A percentile compares a stretch with the other conserved stretches of the same genome.
phyloP scores from a whole-genome alignment of 2,888 invertebrate species.

The Ectemnius continuus region DNA sequence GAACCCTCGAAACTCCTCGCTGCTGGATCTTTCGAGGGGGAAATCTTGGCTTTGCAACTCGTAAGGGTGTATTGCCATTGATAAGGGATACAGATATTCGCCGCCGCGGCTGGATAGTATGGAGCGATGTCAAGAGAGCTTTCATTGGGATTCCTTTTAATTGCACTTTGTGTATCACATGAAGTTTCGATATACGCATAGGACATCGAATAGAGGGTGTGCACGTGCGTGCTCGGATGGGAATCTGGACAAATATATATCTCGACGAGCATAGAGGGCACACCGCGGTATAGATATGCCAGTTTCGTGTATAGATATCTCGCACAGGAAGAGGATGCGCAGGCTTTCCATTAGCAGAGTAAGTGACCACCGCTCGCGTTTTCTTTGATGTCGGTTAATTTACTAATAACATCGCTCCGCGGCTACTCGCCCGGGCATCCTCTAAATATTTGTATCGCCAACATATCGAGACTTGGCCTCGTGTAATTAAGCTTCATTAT shows the following conservation, averaged over 20 bases:
- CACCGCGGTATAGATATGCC: constrained; percentile 7
- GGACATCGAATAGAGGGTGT: not conserved
- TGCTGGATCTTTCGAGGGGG: not conserved
- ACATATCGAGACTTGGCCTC: constrained; percentile 68
- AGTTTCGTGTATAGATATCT: constrained; percentile 40
- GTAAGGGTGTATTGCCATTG: too few species aligned
- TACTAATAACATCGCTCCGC: constrained; percentile 76
- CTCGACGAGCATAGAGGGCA: constrained; percentile 34
- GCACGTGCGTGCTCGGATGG: constrained; percentile 15
- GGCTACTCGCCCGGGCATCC: constrained; percentile 61
- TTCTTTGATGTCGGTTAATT: constrained; percentile 79
- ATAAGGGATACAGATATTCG: too few species aligned
- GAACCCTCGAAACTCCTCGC: constrained; percentile 1
- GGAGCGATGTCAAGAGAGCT: too few species aligned
- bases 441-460: constrained; percentile 77
- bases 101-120: too few species aligned
- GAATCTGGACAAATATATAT: constrained; percentile 43
- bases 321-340: constrained; percentile 51
- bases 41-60: not conserved
- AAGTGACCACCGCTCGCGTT: constrained; percentile 74
- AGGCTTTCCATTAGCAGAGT: constrained; percentile 72
- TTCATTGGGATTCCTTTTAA: too few species aligned
- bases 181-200: too few species aligned
- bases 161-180: too few species aligned
- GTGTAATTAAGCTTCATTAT: constrained; percentile 66